These are phyloP conservation scores for Alexandromys fortis DNA, from an alignment of 2,113 vertebrate species.

Conservation along the genomic window DNA sequence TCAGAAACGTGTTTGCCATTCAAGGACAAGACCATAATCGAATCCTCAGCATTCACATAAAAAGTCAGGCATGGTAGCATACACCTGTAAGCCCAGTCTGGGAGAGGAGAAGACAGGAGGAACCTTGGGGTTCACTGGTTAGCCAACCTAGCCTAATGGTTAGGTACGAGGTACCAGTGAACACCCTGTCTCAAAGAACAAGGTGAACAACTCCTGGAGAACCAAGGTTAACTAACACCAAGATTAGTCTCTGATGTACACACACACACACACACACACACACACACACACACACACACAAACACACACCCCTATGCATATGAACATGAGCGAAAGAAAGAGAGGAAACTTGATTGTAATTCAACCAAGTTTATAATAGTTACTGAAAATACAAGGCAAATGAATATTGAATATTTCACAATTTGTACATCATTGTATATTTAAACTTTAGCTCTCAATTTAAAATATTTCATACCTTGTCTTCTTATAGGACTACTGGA, in stretches of 20 bases:
- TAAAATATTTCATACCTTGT: constrained; percentile 52
- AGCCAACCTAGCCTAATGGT: background rate
- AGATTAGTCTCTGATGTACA: background rate
- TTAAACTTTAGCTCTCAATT: constrained; percentile 46
- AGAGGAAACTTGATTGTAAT: constrained; percentile 41
- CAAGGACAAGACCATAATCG: background rate
- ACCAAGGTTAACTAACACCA: background rate
- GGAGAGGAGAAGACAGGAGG: background rate
- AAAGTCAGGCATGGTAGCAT: background rate
- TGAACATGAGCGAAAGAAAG: background rate
- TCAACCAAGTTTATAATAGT: constrained; percentile 29
- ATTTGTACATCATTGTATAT: constrained; percentile 16
- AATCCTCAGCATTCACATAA: background rate
- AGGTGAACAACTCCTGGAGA: background rate
- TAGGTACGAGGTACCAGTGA: background rate
- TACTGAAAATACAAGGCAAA: constrained; percentile 9
- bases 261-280: background rate
- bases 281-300: background rate
- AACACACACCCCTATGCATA: background rate
- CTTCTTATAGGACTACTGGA: constrained; percentile 9
- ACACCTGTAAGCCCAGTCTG: background rate
- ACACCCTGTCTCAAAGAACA: background rate
- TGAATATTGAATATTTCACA: constrained; percentile 34
- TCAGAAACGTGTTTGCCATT: background rate
- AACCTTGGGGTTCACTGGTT: background rate